Evolutionary conservation across 2,113 vertebrate species (phyloP).

Genomic region (Vombatus ursinus): DNA sequence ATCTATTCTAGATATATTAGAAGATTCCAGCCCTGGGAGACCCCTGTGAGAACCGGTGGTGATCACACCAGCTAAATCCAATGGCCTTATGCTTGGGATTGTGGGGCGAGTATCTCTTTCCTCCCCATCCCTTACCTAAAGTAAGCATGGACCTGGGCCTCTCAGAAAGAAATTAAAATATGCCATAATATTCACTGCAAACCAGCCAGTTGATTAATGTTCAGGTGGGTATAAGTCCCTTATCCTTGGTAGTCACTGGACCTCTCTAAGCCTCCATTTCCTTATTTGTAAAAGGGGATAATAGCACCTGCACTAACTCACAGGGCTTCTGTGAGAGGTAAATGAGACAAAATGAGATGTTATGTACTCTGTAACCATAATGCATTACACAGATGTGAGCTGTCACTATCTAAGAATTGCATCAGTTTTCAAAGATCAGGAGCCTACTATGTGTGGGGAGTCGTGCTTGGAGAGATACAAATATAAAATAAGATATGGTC

Average conservation of each 20-base stretch:
- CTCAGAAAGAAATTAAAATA: neutral
- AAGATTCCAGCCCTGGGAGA: neutral
- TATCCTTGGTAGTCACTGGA: neutral
- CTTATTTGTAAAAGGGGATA: neutral
- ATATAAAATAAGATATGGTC: neutral
- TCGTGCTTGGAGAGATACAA: neutral
- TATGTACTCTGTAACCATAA: neutral
- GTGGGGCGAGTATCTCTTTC: neutral
- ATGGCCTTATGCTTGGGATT: neutral
- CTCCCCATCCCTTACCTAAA: no score
- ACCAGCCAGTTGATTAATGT: neutral
- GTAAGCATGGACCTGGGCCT: neutral
- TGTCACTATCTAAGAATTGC: neutral
- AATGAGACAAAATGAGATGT: neutral
- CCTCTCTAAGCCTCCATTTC: neutral
- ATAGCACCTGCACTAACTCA: neutral
- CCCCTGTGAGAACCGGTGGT: neutral
- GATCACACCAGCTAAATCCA: neutral
- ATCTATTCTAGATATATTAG: neutral
- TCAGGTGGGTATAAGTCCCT: neutral
- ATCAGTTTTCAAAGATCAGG: neutral
- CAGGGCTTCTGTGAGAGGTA: neutral
- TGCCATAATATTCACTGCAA: neutral
- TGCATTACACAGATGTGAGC: neutral
- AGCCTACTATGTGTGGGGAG: neutral